A percentile compares a stretch with the other conserved stretches of the same genome.
phyloP scores from a whole-genome alignment of 2,797 vertebrate species.

The Cryptoblepharus egeriae region DNA sequence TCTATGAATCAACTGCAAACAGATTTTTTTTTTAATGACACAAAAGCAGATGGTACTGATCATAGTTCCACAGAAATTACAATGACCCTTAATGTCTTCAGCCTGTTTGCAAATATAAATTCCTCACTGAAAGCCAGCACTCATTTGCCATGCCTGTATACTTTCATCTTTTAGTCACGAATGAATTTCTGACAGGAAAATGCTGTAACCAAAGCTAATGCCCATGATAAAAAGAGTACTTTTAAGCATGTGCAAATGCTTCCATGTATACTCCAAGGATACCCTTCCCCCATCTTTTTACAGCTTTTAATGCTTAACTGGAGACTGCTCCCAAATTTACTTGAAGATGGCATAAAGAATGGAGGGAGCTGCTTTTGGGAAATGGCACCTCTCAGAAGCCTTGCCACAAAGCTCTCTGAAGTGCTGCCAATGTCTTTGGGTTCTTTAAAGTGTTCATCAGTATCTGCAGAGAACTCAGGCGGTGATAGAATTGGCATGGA shows the following conservation, averaged over 20 bases:
- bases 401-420: not conserved
- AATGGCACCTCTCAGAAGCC: not conserved
- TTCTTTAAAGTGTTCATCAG: not conserved
- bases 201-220: not conserved
- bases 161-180: not conserved
- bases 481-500: not conserved
- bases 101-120: not conserved
- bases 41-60: conserved; percentile 3
- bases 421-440: not conserved
- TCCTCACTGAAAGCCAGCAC: not conserved
- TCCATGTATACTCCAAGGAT: not conserved
- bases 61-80: not conserved
- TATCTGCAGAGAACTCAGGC: conserved; percentile 6
- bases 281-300: not conserved
- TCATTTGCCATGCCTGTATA: not conserved
- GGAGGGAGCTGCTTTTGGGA: not conserved
- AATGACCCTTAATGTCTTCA: not conserved
- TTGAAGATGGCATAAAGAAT: not conserved
- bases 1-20: not conserved
- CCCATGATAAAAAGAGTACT: not conserved
- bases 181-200: not conserved
- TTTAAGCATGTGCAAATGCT: not conserved
- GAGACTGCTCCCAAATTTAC: not conserved
- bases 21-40: not conserved
- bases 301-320: not conserved